These are phyloP conservation scores for Acanthurus lineatus DNA, from an alignment of 2,797 vertebrate species.

Conservation along the genomic window DNA sequence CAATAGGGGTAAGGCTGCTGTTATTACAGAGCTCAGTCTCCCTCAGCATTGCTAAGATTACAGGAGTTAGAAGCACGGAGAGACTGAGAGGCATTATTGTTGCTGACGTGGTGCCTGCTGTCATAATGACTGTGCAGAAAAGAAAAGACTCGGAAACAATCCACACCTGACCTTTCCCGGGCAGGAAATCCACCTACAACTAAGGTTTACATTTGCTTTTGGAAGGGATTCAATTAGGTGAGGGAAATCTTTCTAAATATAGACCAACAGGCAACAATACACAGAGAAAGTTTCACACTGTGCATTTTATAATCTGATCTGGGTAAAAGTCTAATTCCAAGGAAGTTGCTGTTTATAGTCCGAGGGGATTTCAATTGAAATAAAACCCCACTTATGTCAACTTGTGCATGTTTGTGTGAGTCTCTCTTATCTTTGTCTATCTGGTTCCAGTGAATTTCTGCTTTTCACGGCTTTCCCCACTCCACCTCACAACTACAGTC, in stretches of 20 bases:
- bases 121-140: conserved; percentile 78
- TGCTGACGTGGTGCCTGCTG: conserved; percentile 75
- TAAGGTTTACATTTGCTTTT: conserved; percentile 57
- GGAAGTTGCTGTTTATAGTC: conserved; percentile 43
- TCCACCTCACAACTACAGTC: conserved; percentile 41
- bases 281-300: not conserved
- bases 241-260: conserved; percentile 60
- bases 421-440: conserved; percentile 16
- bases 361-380: conserved; percentile 46
- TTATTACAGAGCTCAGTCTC: conserved; percentile 69
- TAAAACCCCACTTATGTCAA: conserved; percentile 12
- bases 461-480: conserved; percentile 1
- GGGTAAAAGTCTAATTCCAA: conserved; percentile 31
- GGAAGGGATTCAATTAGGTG: conserved; percentile 43
- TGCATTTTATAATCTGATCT: conserved; percentile 45
- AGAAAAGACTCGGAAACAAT: conserved; percentile 57
- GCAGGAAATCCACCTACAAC: conserved; percentile 63
- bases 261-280: conserved; percentile 43
- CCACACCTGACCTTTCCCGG: conserved; percentile 63
- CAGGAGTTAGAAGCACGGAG: conserved; percentile 50
- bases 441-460: conserved; percentile 4
- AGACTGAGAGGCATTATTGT: conserved; percentile 70
- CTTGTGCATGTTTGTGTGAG: not conserved
- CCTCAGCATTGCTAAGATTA: conserved; percentile 67
- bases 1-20: conserved; percentile 67